These are phyloP conservation scores for Helostoma temminkii DNA, from an alignment of 2,797 vertebrate species.

Conservation along the genomic window DNA sequence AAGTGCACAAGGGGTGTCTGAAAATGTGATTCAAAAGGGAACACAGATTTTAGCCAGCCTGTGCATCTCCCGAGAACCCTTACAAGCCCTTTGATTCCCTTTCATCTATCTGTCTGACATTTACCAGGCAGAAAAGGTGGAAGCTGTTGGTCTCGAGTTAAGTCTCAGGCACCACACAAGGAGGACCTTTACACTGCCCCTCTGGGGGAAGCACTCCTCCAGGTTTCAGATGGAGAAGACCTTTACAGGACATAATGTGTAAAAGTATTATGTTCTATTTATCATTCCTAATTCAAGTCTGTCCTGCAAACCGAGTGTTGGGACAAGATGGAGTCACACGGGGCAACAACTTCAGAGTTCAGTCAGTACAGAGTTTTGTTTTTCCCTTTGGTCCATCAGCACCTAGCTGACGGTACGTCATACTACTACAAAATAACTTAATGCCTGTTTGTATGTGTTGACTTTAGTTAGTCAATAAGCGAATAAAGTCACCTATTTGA, in stretches of 20 bases:
- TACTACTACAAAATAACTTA: no score
- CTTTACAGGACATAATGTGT: slow-evolving; percentile 56
- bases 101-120: slow-evolving; percentile 70
- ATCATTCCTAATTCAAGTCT: slow-evolving; percentile 34
- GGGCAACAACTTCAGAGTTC: slow-evolving; percentile 8
- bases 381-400: slow-evolving; percentile 2
- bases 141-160: slow-evolving; percentile 49
- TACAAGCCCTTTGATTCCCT: slow-evolving; percentile 57
- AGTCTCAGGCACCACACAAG: slow-evolving; percentile 52
- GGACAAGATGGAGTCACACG: slow-evolving; percentile 7
- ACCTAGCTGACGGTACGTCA: not conserved
- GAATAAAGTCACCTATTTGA: slow-evolving; percentile 53
- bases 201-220: slow-evolving; percentile 36
- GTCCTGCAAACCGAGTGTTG: not conserved
- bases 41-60: slow-evolving; percentile 38
- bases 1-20: slow-evolving; percentile 21
- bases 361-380: slow-evolving; percentile 6
- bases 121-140: slow-evolving; percentile 61
- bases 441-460: no score
- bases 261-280: slow-evolving; percentile 53
- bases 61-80: slow-evolving; percentile 62
- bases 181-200: slow-evolving; percentile 61
- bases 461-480: no score
- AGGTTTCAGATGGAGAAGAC: slow-evolving; percentile 48
- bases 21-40: slow-evolving; percentile 38